Conservation (phyloP, 1,140 invertebrate species). For the Tigriopus japonicus region DNA sequence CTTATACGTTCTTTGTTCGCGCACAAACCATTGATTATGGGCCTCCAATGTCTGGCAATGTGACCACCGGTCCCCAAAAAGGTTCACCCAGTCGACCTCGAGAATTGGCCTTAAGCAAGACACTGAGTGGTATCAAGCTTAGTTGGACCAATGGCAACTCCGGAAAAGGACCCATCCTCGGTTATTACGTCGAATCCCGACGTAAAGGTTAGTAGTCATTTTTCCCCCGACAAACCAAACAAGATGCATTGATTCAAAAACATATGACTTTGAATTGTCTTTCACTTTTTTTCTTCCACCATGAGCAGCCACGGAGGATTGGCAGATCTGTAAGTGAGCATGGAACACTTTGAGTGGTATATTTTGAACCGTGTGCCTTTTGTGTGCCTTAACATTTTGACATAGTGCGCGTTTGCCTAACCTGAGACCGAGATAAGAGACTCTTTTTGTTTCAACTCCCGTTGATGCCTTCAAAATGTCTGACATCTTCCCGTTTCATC, state of each 20-base stretch:
- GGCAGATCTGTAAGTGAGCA: constrained; percentile 45
- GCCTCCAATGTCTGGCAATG: constrained; percentile 44
- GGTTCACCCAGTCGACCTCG: constrained; percentile 62
- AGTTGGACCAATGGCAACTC: constrained; percentile 68
- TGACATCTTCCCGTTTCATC: too few relatives aligned
- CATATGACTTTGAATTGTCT: background rate
- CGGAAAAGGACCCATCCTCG: constrained; percentile 63
- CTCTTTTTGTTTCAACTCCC: too few relatives aligned
- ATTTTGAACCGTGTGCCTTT: too few relatives aligned
- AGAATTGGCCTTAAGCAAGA: constrained; percentile 49
- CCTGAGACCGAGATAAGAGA: too few relatives aligned
- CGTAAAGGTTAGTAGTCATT: constrained; percentile 46
- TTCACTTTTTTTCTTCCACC: background rate
- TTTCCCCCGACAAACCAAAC: too few relatives aligned
- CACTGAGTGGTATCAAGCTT: constrained; percentile 60
- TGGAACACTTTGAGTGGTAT: background rate
- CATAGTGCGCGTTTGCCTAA: too few relatives aligned
- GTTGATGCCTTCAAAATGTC: too few relatives aligned
- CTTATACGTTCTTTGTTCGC: constrained; percentile 71
- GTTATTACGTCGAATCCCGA: constrained; percentile 79
- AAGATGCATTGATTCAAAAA: background rate
- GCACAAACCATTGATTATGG: constrained; percentile 74
- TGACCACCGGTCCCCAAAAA: constrained; percentile 80
- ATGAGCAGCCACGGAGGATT: constrained; percentile 39
- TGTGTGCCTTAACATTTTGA: too few relatives aligned